Percentiles rank a stretch among this genome's conserved stretches.
Evolutionary conservation across 2,797 vertebrate species (phyloP).

Genomic region (Muraenolepis orangiensis): DNA sequence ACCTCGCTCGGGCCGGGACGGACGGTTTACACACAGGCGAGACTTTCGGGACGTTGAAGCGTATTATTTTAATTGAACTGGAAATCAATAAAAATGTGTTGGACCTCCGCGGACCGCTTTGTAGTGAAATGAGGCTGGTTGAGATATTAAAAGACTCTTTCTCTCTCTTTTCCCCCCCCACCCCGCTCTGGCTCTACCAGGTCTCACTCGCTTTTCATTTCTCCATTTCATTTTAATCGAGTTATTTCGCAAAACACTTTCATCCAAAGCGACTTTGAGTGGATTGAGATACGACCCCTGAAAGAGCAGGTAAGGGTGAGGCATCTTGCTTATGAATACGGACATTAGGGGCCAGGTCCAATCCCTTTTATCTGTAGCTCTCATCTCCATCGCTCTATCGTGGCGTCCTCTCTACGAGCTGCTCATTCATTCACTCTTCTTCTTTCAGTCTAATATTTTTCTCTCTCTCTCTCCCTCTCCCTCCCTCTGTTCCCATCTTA

Average conservation of each 20-base stretch:
- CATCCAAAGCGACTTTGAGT: not conserved
- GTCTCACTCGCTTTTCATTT: not conserved
- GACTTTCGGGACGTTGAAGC: too few species aligned
- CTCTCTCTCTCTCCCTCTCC: not conserved
- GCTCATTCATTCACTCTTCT: not conserved
- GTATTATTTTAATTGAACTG: too few species aligned
- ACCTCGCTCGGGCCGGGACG: too few species aligned
- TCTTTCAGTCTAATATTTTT: too few species aligned
- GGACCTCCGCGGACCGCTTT: too few species aligned
- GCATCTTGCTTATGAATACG: not conserved
- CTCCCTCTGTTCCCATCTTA: conserved; percentile 6
- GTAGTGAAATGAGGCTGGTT: too few species aligned
- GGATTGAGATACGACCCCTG: not conserved
- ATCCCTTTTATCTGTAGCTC: too few species aligned
- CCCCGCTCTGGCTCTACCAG: not conserved
- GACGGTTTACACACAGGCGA: too few species aligned
- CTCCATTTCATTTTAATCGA: not conserved
- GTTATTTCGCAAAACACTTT: not conserved
- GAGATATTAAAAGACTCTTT: not conserved
- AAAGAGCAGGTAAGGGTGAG: not conserved
- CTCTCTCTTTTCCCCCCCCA: not conserved
- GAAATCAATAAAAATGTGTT: too few species aligned
- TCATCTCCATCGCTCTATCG: too few species aligned
- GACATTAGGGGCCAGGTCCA: too few species aligned
- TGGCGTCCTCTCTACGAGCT: too few species aligned